These are phyloP conservation scores for Dipodomys stephensi DNA, from an alignment of 2,113 vertebrate genomes.

Conservation along the genomic window DNA sequence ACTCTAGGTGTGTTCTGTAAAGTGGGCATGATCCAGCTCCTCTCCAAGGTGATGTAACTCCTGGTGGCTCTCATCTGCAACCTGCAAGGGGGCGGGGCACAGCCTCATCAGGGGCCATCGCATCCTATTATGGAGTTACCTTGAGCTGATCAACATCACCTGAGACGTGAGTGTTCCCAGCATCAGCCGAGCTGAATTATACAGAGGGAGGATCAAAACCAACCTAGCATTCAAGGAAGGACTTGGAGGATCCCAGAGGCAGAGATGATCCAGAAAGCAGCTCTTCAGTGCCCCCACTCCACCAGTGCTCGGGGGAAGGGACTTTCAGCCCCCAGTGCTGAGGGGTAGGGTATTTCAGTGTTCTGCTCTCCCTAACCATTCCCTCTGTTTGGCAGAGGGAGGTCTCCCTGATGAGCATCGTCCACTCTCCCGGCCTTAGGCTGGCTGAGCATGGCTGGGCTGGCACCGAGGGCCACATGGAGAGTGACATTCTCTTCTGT, in stretches of 20 bases:
- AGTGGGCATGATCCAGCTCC: too few species aligned
- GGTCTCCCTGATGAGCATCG: not conserved
- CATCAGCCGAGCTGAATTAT: not conserved
- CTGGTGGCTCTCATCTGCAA: rapidly evolving
- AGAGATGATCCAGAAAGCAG: not conserved
- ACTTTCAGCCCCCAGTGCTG: not conserved
- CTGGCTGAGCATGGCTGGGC: too few species aligned
- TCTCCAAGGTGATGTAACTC: not conserved
- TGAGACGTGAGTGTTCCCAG: not conserved
- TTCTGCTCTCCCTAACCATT: not conserved
- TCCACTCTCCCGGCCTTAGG: not conserved
- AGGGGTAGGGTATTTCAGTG: rapidly evolving
- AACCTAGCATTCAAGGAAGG: not conserved
- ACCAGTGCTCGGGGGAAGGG: not conserved
- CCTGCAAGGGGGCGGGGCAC: not conserved
- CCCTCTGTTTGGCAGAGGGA: not conserved
- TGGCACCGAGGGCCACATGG: not conserved
- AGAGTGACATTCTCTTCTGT: not conserved
- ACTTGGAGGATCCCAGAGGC: not conserved
- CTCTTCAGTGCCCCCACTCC: rapidly evolving
- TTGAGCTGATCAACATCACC: too few species aligned
- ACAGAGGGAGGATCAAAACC: not conserved
- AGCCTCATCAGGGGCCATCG: not conserved
- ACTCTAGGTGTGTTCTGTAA: not conserved
- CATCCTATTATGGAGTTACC: not conserved